phyloP scores from a whole-genome alignment of 2,113 vertebrate genomes.

The Cyprinodon tularosa region DNA sequence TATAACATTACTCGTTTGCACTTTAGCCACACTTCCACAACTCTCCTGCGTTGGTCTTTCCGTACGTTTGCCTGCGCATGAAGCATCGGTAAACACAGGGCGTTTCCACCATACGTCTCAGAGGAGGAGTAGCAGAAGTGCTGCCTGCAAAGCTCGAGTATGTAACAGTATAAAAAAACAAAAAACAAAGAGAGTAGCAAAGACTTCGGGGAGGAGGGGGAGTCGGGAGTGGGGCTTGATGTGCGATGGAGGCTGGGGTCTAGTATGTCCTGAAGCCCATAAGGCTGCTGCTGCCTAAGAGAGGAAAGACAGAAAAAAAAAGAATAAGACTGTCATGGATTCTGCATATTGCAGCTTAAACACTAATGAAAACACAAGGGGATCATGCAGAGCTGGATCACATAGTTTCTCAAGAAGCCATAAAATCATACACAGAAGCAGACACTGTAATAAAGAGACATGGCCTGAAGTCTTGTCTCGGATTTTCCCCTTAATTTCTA shows the following conservation, averaged over 20 bases:
- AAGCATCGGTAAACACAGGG: not conserved
- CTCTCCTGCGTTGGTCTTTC: slow-evolving; percentile 14
- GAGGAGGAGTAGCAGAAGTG: slow-evolving; percentile 66
- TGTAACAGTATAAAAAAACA: slow-evolving; percentile 76
- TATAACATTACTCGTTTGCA: slow-evolving; percentile 61
- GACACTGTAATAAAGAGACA: not conserved
- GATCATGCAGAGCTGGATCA: slow-evolving; percentile 25
- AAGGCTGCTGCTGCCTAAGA: slow-evolving; percentile 74
- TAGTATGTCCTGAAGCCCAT: slow-evolving; percentile 75
- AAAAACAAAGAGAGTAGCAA: slow-evolving; percentile 22
- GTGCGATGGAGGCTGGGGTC: slow-evolving; percentile 83
- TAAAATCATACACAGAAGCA: not conserved
- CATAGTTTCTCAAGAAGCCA: slow-evolving; percentile 6
- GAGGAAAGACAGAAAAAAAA: slow-evolving; percentile 33
- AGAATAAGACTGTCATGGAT: slow-evolving; percentile 54
- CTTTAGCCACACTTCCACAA: slow-evolving; percentile 59
- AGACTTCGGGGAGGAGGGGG: slow-evolving; percentile 11
- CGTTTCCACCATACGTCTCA: slow-evolving; percentile 24
- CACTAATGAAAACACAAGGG: slow-evolving; percentile 62
- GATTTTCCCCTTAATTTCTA: slow-evolving; percentile 14
- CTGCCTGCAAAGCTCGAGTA: slow-evolving; percentile 63
- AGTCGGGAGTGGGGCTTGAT: slow-evolving; percentile 49
- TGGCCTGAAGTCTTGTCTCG: not conserved
- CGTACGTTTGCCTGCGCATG: slow-evolving; percentile 7
- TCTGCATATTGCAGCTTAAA: slow-evolving; percentile 33